These are phyloP conservation scores for Augochlora pura DNA, from an alignment of 1,140 invertebrate genomes.

Conservation along the genomic window DNA sequence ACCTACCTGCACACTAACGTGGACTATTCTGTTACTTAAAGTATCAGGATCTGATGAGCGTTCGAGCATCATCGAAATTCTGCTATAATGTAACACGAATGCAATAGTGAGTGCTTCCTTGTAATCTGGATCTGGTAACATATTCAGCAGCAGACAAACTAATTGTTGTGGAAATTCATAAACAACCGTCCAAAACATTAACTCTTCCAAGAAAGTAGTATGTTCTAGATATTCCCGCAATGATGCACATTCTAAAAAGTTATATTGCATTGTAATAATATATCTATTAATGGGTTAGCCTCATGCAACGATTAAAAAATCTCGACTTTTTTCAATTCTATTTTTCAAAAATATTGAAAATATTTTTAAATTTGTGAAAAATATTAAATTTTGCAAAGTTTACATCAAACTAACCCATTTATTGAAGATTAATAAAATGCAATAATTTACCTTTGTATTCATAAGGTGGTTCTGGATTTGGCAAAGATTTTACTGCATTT, in stretches of 20 bases:
- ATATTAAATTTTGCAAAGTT: no score
- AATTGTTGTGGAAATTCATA: conserved; percentile 98
- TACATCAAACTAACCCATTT: no score
- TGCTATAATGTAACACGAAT: conserved; percentile 97
- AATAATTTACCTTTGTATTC: conserved; percentile 83
- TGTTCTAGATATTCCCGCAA: conserved; percentile 90
- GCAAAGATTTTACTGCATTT: conserved; percentile 88
- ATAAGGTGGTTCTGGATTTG: conserved; percentile 90
- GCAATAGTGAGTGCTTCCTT: conserved; percentile 96
- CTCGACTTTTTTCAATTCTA: no score
- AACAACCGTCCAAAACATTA: conserved; percentile 98
- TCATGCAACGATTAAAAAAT: no score
- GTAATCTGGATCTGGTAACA: conserved; percentile 96
- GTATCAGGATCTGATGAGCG: conserved; percentile 92
- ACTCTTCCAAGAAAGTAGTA: conserved; percentile 94
- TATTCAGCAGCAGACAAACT: conserved; percentile 96
- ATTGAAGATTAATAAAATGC: neutral
- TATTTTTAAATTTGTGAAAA: no score
- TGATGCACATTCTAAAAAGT: conserved; percentile 85
- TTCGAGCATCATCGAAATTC: conserved; percentile 95
- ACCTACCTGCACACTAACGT: conserved; percentile 93
- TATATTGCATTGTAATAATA: conserved; percentile 1
- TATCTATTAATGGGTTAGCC: neutral
- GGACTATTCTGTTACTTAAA: conserved; percentile 96
- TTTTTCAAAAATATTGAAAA: no score